Conservation (phyloP, 1,140 invertebrate species). For the Temnothorax longispinosus region DNA sequence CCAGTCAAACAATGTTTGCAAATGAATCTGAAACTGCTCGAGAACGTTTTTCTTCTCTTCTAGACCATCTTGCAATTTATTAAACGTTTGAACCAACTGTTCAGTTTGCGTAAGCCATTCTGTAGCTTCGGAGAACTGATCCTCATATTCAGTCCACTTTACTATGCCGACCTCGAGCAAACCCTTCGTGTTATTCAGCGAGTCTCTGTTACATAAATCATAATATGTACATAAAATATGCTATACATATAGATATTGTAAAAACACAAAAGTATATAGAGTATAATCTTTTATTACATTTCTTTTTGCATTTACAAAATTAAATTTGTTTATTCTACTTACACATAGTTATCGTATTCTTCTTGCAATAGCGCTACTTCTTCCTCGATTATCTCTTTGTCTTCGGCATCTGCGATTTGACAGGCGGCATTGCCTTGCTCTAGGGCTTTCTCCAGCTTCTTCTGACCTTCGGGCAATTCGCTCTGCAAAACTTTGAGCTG, state of each 20-base stretch:
- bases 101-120: slow-evolving; percentile 96
- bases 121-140: slow-evolving; percentile 95
- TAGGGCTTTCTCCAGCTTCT: slow-evolving; percentile 93
- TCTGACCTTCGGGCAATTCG: slow-evolving; percentile 92
- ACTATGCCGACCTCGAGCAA: slow-evolving; percentile 95
- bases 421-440: slow-evolving; percentile 94
- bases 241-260: neutral
- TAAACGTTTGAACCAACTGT: slow-evolving; percentile 94
- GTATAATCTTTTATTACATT: slow-evolving; percentile 12
- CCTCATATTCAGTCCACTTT: slow-evolving; percentile 98
- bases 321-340: slow-evolving; percentile 81
- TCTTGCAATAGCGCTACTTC: slow-evolving; percentile 95
- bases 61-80: slow-evolving; percentile 95
- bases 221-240: slow-evolving; percentile 29
- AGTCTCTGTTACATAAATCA: slow-evolving; percentile 86
- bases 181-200: slow-evolving; percentile 92
- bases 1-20: slow-evolving; percentile 97
- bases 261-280: slow-evolving; percentile 25
- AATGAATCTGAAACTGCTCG: slow-evolving; percentile 95
- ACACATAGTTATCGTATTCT: slow-evolving; percentile 93
- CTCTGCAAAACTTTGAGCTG: slow-evolving; percentile 94
- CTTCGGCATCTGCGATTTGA: slow-evolving; percentile 92
- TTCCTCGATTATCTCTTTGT: slow-evolving; percentile 96
- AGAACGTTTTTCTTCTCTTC: slow-evolving; percentile 95
- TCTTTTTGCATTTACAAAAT: neutral